Conservation (phyloP, 1,140 invertebrate genomes). For the Aphidius ervi region DNA sequence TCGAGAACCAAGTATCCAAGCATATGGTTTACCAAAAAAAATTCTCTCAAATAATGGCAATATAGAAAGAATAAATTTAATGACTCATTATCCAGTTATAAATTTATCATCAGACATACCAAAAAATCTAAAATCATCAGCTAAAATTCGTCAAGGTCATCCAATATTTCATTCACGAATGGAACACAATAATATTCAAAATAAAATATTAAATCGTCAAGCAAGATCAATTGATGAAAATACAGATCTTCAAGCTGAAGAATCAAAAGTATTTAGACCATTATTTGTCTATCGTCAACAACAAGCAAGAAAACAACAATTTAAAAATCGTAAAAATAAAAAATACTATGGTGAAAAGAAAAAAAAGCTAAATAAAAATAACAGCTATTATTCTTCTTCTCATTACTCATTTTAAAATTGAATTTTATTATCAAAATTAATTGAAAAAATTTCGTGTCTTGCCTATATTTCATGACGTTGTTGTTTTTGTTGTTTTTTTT, state of each 20-base stretch:
- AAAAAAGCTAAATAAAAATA: too few relatives aligned
- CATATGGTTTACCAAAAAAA: constrained; percentile 33
- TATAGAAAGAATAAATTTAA: constrained; percentile 19
- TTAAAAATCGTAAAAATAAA: constrained; percentile 1
- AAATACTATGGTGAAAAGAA: not conserved
- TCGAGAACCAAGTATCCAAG: constrained; percentile 28
- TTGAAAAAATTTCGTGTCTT: too few relatives aligned
- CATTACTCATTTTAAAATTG: too few relatives aligned
- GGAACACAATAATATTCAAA: not conserved
- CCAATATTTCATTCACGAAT: constrained; percentile 1
- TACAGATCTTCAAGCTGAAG: constrained; percentile 33
- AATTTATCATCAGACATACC: not conserved
- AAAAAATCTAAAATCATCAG: not conserved
- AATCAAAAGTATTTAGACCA: constrained; percentile 43
- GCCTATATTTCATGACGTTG: too few relatives aligned
- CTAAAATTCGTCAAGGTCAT: not conserved
- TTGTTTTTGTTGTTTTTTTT: too few relatives aligned
- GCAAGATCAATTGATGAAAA: constrained; percentile 21
- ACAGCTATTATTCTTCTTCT: too few relatives aligned
- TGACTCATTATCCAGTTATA: not conserved
- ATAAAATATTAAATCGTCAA: not conserved
- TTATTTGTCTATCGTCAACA: constrained; percentile 47
- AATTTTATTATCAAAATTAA: too few relatives aligned
- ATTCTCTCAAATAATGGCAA: constrained; percentile 17
- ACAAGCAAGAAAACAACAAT: constrained; percentile 27